phyloP scores from a whole-genome alignment of 2,113 vertebrate genomes.

The Misgurnus anguillicaudatus region DNA sequence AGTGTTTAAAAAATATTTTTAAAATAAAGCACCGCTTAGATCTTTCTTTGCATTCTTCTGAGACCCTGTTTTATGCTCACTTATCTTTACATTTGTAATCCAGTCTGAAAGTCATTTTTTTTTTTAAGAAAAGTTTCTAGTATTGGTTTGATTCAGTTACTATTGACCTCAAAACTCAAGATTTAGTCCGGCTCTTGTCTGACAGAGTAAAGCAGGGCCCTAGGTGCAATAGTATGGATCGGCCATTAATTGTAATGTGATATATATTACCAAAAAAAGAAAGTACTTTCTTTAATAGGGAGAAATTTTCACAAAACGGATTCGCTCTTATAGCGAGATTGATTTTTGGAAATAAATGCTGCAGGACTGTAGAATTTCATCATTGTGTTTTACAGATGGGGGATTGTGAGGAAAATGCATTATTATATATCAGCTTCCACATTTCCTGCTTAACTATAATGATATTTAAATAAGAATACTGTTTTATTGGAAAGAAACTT shows the following conservation, averaged over 20 bases:
- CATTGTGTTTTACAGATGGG: constrained; percentile 21
- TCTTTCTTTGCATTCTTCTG: too few species aligned
- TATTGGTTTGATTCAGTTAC: constrained; percentile 30
- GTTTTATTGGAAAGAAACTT: constrained; percentile 16
- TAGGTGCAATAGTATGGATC: constrained; percentile 29
- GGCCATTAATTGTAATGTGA: constrained; percentile 29
- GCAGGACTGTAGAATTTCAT: constrained; percentile 14
- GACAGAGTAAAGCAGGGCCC: constrained; percentile 27
- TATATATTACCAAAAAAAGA: constrained; percentile 29
- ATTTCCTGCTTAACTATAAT: constrained; percentile 25
- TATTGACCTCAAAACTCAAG: constrained; percentile 28
- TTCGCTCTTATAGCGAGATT: constrained; percentile 27
- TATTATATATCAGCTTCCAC: background rate
- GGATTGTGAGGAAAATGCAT: background rate
- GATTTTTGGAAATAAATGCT: constrained; percentile 26
- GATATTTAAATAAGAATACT: constrained; percentile 24
- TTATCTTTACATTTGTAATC: background rate
- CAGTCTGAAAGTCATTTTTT: constrained; percentile 13
- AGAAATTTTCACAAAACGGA: constrained; percentile 13
- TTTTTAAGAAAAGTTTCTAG: constrained; percentile 6
- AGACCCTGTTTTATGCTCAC: too few species aligned
- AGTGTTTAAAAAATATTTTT: too few species aligned
- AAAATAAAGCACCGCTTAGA: too few species aligned
- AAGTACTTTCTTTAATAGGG: constrained; percentile 34
- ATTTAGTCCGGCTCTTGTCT: constrained; percentile 8